Conservation (phyloP, 2,113 vertebrate genomes). For the Phasianus colchicus region DNA sequence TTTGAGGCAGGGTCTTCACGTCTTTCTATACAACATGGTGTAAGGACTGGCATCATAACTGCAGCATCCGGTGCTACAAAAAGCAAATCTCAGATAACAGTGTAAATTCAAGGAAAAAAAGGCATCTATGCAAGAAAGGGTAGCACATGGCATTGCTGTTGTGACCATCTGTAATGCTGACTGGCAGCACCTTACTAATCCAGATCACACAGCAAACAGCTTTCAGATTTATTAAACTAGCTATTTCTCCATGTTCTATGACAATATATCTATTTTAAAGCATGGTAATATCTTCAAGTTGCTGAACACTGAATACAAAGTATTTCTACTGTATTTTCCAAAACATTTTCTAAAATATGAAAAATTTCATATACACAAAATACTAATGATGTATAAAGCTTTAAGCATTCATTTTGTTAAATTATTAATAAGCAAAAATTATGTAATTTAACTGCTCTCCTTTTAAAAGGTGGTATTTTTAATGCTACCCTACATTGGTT, state of each 20-base stretch:
- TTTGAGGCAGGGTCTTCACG: background rate
- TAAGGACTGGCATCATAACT: background rate
- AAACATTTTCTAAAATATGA: background rate
- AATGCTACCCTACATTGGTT: background rate
- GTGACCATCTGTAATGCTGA: background rate
- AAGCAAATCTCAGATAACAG: background rate
- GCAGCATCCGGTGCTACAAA: background rate
- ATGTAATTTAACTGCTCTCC: background rate
- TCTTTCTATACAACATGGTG: background rate
- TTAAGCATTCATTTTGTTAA: background rate
- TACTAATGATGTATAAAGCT: background rate
- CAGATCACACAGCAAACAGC: background rate
- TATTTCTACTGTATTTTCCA: background rate
- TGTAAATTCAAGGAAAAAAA: background rate
- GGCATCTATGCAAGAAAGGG: background rate
- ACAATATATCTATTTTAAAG: background rate
- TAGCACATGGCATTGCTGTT: background rate
- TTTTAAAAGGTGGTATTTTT: background rate
- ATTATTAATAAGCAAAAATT: background rate
- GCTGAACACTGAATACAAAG: background rate
- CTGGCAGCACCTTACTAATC: background rate
- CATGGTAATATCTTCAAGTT: background rate
- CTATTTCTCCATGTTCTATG: background rate
- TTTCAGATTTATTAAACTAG: background rate
- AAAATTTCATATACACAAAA: background rate